Percentiles rank a stretch among this genome's conserved stretches.
Evolutionary conservation across 2,888 invertebrate genomes (phyloP).

Genomic region (Pristionchus fissidentatus): DNA sequence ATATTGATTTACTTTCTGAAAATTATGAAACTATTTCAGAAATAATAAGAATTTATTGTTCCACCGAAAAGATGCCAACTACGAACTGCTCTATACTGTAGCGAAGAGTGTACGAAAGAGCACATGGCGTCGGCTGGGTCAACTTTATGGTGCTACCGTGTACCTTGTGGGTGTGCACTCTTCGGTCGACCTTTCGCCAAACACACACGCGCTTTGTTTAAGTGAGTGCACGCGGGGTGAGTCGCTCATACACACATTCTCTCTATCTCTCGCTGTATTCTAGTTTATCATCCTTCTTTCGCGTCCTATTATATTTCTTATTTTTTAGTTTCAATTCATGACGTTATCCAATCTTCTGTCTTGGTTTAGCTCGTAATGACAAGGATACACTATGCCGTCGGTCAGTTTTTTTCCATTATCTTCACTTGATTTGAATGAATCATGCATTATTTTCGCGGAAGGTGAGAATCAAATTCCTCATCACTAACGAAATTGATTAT

Average conservation of each 20-base stretch:
- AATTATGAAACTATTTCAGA: too few relatives aligned
- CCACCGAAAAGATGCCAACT: too few relatives aligned
- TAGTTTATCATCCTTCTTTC: too few relatives aligned
- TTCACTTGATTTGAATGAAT: not conserved
- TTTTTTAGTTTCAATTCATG: not conserved
- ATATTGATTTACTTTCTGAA: too few relatives aligned
- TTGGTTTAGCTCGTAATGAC: not conserved
- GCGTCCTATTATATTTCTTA: not conserved
- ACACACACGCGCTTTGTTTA: not conserved
- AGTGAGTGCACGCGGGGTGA: not conserved
- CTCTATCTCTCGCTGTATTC: not conserved
- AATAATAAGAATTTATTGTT: too few relatives aligned
- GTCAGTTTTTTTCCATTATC: not conserved
- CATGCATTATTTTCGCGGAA: not conserved
- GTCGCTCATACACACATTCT: not conserved
- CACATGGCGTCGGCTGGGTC: not conserved
- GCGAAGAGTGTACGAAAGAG: too few relatives aligned
- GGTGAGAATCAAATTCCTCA: not conserved
- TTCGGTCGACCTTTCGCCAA: not conserved
- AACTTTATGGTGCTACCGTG: not conserved
- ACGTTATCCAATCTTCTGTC: not conserved
- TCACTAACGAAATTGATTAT: too few relatives aligned
- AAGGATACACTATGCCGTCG: slow-evolving; percentile 33
- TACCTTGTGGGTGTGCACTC: not conserved
- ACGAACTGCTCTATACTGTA: too few relatives aligned